Base-by-base conservation (phyloP, 1,140 invertebrate genomes). In the Oreohelix idahoensis region DNA sequence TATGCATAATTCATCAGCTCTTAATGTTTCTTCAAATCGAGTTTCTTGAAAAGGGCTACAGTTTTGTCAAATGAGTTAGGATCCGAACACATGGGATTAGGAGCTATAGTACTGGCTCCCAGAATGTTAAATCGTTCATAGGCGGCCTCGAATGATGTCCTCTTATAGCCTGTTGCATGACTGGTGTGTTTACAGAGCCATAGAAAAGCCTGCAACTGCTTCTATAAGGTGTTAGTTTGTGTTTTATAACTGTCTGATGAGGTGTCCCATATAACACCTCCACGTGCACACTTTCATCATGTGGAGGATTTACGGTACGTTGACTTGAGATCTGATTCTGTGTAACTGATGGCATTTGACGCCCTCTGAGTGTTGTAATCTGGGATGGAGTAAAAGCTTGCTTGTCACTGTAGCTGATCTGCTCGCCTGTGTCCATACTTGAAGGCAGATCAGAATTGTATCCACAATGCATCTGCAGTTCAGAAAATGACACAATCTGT, bases 151-250 rank as follows among this genome's bases (percentile, higher is more conserved):
- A 42, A 8, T 66, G 63, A 8, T 66, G 5, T 35, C 63, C 63
- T 32, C 32, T 17, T 29, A 66, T 66, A 15, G 63, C 63, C 5
- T 35, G 23, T n/a, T 66, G 63, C 63, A 66, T 66, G 11, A 32
- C 5, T 2, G 63, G 5, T 5, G 45, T n/a, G 49, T 76, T 51
- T 2, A 49, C 38, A 49, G 74, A 76, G 42, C 74, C 74, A 32
- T 29, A 76, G 45, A 76, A 76, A 39, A 76, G 74, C 20, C 74
- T 15, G 42, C 74, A 76, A n/a, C 74, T 45, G 74, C 5, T 51
- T 10, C 26, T 76, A 1, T 13, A 15, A n/a, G 39, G 53, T 32
- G 74, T 49, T 17, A 39, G 10, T 20, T 51, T 53, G 5, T 53
- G 26, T 4, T 29, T 49, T 51, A 32, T 53, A 32, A 39, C 45